These are phyloP conservation scores for Condylura cristata DNA, from an alignment of 2,113 vertebrate genomes.

Conservation along the genomic window DNA sequence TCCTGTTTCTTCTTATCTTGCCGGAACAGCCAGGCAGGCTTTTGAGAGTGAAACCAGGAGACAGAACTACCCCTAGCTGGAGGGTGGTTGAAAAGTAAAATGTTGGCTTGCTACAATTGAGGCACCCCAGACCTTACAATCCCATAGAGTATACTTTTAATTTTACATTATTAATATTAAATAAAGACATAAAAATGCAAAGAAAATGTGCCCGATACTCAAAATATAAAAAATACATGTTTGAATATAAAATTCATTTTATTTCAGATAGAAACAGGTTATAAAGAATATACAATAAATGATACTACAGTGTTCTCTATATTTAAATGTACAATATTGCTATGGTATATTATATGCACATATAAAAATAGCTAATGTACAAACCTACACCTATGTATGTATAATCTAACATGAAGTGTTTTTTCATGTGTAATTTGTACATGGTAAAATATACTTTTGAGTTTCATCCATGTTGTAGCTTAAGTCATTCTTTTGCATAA, in stretches of 20 bases:
- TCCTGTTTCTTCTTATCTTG: no score
- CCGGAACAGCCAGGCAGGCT: no score
- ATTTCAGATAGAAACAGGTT: background rate
- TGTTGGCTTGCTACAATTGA: no score
- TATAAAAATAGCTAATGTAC: constrained; percentile 37
- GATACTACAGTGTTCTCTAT: background rate
- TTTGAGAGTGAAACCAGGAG: no score
- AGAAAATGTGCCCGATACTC: background rate
- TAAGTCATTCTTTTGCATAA: background rate
- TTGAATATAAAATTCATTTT: background rate
- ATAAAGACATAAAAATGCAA: no score
- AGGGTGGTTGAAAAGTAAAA: no score
- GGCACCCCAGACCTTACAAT: no score
- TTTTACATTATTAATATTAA: no score
- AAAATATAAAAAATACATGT: background rate
- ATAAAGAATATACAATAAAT: background rate
- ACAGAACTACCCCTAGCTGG: no score
- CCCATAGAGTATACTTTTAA: no score
- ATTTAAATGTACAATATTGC: background rate
- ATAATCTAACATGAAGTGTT: background rate
- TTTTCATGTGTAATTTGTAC: background rate
- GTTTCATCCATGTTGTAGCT: background rate
- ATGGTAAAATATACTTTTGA: background rate
- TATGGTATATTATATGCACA: background rate
- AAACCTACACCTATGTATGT: background rate